Evolutionary conservation across 2,797 vertebrate species (phyloP).

Genomic region (Catamblyrhynchus diadema): DNA sequence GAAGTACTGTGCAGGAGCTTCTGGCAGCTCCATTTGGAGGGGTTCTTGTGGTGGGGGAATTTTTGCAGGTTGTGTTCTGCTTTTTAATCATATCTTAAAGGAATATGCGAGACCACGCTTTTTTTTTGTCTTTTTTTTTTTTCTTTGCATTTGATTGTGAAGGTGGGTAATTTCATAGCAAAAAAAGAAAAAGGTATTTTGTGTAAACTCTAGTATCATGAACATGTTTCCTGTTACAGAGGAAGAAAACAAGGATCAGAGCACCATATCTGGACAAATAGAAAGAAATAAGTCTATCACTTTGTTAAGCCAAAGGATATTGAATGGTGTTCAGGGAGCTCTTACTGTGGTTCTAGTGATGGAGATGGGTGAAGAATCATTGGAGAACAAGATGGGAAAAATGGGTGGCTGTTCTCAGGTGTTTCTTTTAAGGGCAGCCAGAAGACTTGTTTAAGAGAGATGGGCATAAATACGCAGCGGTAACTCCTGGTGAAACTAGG

Average conservation of each 20-base stretch:
- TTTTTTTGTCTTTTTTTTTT: not conserved
- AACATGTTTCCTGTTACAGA: not conserved
- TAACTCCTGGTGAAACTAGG: not conserved
- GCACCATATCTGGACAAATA: not conserved
- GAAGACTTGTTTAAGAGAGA: not conserved
- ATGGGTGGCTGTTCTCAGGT: not conserved
- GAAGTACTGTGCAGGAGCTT: not conserved
- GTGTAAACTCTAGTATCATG: accelerated
- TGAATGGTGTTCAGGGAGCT: not conserved
- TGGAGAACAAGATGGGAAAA: not conserved
- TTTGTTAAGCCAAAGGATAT: not conserved
- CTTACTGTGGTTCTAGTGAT: not conserved
- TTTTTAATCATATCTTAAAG: not conserved
- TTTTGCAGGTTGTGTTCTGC: not conserved
- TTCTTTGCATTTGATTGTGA: accelerated
- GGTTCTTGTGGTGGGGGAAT: accelerated
- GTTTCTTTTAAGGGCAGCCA: not conserved
- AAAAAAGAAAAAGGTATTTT: not conserved
- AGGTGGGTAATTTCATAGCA: not conserved
- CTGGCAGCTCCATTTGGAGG: not conserved
- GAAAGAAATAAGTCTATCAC: not conserved
- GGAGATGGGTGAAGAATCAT: not conserved
- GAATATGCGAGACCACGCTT: not conserved
- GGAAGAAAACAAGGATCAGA: not conserved
- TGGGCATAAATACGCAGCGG: accelerated